Base-by-base conservation (phyloP, 2,888 invertebrate genomes). In the Oscheius myriophilus region DNA sequence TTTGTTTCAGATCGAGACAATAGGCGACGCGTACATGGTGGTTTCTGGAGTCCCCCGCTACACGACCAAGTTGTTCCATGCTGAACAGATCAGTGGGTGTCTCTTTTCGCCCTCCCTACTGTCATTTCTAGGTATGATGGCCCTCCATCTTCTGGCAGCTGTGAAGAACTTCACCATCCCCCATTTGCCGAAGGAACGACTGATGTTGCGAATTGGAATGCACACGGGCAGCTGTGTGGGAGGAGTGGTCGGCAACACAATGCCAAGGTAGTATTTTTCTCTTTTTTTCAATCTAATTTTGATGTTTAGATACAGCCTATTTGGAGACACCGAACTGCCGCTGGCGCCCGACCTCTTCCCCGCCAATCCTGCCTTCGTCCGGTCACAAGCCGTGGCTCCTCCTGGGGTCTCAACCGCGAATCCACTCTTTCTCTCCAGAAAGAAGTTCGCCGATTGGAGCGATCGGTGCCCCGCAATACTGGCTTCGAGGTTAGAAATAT, bases 211-310 rank as follows among this genome's bases (percentile, higher is more conserved):
- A 39, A 87, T 87, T 51, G 87, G 87, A 42, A 67, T 87, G 45
- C 87, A 86, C 65, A 84, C 86, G 0, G 88, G 88, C 39, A 82
- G 87, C 7, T 87, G 87, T 67, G 87, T 87, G 1, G 87, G 87
- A 0, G 88, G 88, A 21, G 87, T 88, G 2, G 88, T 88, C 2
- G 88, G 88, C 6, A 82, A 86, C n/a, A 87, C 87, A 51, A 87
- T 88, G 87, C 87, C 88, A 0, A 71, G 80, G 68, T 65, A n/a
- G n/a, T n/a, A n/a, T n/a, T n/a, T n/a, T n/a, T n/a, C n/a, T n/a
- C n/a, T n/a, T n/a, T n/a, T n/a, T n/a, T n/a, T n/a, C n/a, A n/a
- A n/a, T n/a, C n/a, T n/a, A n/a, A n/a, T n/a, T n/a, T n/a, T n/a
- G n/a, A n/a, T n/a, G n/a, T n/a, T n/a, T n/a, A n/a, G n/a, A n/a